A percentile compares a stretch with the other conserved stretches of the same genome.
phyloP scores from a whole-genome alignment of 2,113 vertebrate species.

The Anguilla japonica region DNA sequence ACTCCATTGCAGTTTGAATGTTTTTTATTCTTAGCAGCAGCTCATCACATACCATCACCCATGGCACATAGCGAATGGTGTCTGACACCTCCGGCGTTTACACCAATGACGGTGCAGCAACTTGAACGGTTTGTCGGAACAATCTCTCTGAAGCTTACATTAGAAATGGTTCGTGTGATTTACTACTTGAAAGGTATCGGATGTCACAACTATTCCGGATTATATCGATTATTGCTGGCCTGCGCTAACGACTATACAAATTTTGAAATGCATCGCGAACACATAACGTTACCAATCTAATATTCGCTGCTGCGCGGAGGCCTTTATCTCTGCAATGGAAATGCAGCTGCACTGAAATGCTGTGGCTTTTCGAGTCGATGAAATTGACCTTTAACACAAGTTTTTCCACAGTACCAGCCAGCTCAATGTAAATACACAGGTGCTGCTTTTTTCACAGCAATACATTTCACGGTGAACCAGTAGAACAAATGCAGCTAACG shows the following conservation, averaged over 20 bases:
- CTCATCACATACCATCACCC: neutral
- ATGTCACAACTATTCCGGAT: neutral
- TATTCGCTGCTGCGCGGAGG: neutral
- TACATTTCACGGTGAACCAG: neutral
- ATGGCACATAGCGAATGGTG: neutral
- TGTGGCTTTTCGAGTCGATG: neutral
- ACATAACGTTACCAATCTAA: neutral
- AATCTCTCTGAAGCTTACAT: neutral
- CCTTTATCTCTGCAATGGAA: neutral
- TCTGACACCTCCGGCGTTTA: neutral
- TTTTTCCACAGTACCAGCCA: slow-evolving; percentile 6
- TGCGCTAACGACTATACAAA: neutral
- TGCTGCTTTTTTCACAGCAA: neutral
- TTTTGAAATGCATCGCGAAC: neutral
- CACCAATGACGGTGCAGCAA: neutral
- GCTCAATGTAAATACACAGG: slow-evolving; percentile 17
- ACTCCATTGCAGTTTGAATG: neutral
- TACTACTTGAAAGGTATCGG: neutral
- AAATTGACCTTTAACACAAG: slow-evolving; percentile 15
- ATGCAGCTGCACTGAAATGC: neutral
- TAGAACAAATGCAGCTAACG: neutral
- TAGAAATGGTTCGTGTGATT: neutral
- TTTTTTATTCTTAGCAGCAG: neutral
- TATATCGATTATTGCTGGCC: neutral
- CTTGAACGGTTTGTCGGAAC: neutral